These are phyloP conservation scores for Isichthys henryi DNA, from an alignment of 2,113 vertebrate genomes.

Conservation along the genomic window DNA sequence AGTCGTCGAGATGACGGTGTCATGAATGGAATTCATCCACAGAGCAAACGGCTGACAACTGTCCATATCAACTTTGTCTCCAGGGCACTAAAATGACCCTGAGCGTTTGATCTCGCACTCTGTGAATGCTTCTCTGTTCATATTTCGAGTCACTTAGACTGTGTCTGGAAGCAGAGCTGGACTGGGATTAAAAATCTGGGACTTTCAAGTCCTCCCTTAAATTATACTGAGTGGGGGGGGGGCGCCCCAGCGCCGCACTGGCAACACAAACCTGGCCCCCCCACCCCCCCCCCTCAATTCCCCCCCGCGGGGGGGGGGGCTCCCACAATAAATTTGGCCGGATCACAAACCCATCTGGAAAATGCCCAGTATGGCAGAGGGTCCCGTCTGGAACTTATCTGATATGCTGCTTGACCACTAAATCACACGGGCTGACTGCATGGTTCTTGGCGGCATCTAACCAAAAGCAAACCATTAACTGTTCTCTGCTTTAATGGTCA, in stretches of 20 bases:
- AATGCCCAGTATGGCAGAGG: neutral
- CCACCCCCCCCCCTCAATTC: too few relatives aligned
- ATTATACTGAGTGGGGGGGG: neutral
- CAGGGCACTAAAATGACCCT: neutral
- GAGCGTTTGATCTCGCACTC: neutral
- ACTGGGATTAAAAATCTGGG: neutral
- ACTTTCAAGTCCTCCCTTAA: neutral
- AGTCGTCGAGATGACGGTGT: neutral
- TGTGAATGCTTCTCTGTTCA: neutral
- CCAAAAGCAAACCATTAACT: neutral
- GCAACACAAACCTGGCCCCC: too few relatives aligned
- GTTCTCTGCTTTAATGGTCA: neutral
- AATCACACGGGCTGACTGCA: neutral
- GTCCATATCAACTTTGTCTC: neutral
- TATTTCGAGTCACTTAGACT: neutral
- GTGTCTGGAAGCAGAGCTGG: neutral
- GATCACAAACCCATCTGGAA: neutral
- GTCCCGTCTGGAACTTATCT: neutral
- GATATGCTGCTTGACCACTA: neutral
- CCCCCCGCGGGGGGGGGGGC: too few relatives aligned
- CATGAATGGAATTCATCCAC: neutral
- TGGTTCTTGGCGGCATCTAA: neutral
- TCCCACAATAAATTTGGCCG: neutral
- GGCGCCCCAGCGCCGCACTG: too few relatives aligned
- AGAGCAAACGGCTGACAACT: neutral